phyloP scores from a whole-genome alignment of 2,797 vertebrate genomes.

The Erithacus rubecula region DNA sequence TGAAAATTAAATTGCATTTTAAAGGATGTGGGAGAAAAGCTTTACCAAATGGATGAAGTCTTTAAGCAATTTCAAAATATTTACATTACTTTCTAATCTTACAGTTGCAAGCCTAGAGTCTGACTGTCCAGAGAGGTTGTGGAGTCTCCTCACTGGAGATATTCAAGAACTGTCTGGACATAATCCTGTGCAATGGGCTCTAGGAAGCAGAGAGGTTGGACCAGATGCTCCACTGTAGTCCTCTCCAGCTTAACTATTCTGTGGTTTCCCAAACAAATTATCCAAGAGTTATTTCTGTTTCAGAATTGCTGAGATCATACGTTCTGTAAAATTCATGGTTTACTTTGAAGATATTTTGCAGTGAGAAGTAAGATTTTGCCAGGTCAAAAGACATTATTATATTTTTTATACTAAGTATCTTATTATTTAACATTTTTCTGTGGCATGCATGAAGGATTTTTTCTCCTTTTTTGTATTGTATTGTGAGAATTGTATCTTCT shows the following conservation, averaged over 20 bases:
- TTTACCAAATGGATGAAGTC: not conserved
- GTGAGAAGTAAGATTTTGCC: not conserved
- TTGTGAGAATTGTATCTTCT: not conserved
- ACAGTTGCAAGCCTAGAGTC: not conserved
- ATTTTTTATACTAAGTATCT: not conserved
- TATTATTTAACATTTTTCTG: not conserved
- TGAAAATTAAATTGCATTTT: not conserved
- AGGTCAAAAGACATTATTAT: not conserved
- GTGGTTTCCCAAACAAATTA: not conserved
- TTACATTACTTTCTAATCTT: not conserved
- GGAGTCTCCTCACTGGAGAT: not conserved
- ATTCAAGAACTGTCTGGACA: not conserved
- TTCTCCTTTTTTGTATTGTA: accelerated
- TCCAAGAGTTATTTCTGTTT: not conserved
- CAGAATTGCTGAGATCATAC: not conserved
- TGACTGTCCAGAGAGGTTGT: not conserved
- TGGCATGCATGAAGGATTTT: not conserved
- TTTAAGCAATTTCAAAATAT: not conserved
- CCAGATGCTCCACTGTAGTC: not conserved
- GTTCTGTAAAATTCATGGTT: not conserved
- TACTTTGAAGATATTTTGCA: not conserved
- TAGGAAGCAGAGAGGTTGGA: not conserved
- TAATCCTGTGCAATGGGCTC: not conserved
- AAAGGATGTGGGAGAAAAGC: not conserved
- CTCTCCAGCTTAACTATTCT: not conserved